phyloP scores from a whole-genome alignment of 2,797 vertebrate genomes.

The Propithecus deckenii region DNA sequence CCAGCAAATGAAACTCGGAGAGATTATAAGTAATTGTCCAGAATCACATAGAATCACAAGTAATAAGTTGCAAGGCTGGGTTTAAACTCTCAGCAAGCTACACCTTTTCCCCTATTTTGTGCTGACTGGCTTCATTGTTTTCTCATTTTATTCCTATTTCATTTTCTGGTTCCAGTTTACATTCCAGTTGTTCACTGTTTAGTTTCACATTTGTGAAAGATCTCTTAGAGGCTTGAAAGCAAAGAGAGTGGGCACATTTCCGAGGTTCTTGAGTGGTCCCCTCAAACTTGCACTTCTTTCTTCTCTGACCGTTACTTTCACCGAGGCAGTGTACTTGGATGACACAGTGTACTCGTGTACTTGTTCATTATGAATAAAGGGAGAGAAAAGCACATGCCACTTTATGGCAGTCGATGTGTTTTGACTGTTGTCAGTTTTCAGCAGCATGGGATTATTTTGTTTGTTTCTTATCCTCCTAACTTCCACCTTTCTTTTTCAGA shows the following conservation, averaged over 20 bases:
- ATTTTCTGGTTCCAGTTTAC: not conserved
- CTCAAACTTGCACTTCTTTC: accelerated
- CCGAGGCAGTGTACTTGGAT: not conserved
- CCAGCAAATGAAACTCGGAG: not conserved
- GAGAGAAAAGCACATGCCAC: accelerated
- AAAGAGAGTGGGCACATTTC: accelerated
- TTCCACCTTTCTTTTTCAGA: slow-evolving; percentile 83
- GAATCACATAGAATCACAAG: not conserved
- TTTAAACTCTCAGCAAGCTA: not conserved
- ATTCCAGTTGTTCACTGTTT: not conserved
- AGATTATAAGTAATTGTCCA: not conserved
- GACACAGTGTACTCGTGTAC: not conserved
- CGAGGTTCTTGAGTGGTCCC: not conserved
- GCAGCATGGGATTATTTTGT: accelerated
- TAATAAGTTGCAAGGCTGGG: not conserved
- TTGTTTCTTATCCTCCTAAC: not conserved
- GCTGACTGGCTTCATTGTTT: not conserved
- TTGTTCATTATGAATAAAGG: not conserved
- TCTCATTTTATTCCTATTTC: not conserved
- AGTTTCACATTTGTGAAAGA: not conserved
- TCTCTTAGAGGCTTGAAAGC: not conserved
- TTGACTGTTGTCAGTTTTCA: not conserved
- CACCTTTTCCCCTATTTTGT: not conserved
- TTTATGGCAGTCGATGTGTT: not conserved
- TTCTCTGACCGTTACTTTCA: not conserved